Evolutionary conservation across 2,797 vertebrate genomes (phyloP).

Genomic region (Sus cebifrons): DNA sequence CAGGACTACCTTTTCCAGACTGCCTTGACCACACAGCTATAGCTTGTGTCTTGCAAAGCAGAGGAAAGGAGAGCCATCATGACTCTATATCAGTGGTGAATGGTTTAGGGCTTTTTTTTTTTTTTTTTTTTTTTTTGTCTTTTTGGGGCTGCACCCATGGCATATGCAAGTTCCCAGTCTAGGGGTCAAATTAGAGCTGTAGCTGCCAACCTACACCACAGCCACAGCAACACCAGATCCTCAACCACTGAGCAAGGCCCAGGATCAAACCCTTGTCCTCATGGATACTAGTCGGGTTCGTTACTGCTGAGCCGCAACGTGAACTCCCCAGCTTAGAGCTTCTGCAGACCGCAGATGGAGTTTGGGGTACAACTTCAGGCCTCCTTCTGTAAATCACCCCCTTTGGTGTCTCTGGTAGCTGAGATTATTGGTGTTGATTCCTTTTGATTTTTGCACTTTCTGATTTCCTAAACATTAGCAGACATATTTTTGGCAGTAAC

Average conservation of each 20-base stretch:
- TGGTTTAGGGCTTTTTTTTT: no score
- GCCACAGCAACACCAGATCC: no score
- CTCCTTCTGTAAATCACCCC: not conserved
- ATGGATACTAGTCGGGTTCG: no score
- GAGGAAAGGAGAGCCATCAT: not conserved
- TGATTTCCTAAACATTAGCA: conserved; percentile 23
- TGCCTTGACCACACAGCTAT: not conserved
- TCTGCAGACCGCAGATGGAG: not conserved
- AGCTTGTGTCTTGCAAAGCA: not conserved
- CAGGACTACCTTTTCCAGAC: conserved; percentile 16
- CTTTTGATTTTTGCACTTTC: not conserved
- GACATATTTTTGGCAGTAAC: not conserved
- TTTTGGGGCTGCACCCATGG: no score
- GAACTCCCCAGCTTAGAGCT: no score
- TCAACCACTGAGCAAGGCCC: no score
- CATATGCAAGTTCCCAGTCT: no score
- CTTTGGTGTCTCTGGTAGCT: not conserved
- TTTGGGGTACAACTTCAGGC: not conserved
- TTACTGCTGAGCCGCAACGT: no score
- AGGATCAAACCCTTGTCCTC: no score
- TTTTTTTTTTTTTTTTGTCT: no score
- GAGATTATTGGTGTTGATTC: not conserved
- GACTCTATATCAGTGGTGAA: not conserved
- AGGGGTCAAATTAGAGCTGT: no score
- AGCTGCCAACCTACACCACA: no score